These are phyloP conservation scores for Pristionchus fissidentatus DNA, from an alignment of 2,888 invertebrate genomes.

Conservation along the genomic window DNA sequence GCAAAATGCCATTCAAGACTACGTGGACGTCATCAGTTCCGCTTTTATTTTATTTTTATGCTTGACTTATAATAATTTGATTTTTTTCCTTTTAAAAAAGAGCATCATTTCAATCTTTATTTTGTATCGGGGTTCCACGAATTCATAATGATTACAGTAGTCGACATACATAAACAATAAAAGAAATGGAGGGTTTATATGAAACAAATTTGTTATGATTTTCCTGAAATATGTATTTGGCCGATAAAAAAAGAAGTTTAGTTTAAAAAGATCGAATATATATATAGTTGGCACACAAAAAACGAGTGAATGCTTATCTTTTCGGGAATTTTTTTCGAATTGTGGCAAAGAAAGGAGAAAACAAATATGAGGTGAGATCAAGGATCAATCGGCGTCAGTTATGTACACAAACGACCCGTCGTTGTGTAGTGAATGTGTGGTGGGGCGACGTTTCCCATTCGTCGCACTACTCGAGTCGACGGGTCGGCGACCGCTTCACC, in stretches of 20 bases:
- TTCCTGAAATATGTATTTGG: conserved; percentile 28
- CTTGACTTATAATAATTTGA: no score
- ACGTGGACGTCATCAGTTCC: no score
- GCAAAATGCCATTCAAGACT: no score
- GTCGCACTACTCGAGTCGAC: not conserved
- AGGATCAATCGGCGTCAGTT: not conserved
- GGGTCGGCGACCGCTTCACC: not conserved
- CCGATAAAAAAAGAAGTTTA: not conserved
- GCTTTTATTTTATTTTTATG: no score
- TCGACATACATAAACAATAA: not conserved
- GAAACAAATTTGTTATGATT: not conserved
- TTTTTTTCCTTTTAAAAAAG: no score
- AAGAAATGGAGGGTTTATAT: not conserved
- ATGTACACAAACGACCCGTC: conserved; percentile 30
- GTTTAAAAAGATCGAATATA: not conserved
- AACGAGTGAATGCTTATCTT: not conserved
- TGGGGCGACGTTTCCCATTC: not conserved
- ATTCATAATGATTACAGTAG: conserved; percentile 16
- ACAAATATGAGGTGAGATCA: not conserved
- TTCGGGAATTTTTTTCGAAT: no score
- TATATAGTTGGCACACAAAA: conserved; percentile 3
- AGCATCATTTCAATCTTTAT: no score
- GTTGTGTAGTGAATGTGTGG: conserved; percentile 25
- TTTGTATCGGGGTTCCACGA: no score
- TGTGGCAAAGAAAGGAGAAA: not conserved